Percentiles rank a stretch among this genome's conserved stretches.
phyloP scores from a whole-genome alignment of 1,140 invertebrate genomes.

The Papilio glaucus region DNA sequence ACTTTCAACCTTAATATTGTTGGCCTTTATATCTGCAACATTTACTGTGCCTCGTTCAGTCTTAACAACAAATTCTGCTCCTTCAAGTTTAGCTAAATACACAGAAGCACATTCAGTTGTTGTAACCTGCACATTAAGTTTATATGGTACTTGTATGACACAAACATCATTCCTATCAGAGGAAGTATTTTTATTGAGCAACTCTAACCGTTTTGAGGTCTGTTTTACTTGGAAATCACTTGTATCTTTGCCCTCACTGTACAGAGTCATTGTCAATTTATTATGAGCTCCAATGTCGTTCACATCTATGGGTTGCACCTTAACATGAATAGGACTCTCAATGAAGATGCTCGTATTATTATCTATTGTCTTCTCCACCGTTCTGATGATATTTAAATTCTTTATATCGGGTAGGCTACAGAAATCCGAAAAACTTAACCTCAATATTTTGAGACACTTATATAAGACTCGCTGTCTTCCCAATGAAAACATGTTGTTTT shows the following conservation, averaged over 20 bases:
- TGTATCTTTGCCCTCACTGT: constrained; percentile 72
- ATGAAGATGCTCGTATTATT: constrained; percentile 79
- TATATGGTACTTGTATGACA: constrained; percentile 77
- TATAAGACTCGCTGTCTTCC: constrained; percentile 66
- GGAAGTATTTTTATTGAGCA: constrained; percentile 73
- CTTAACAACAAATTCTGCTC: constrained; percentile 76
- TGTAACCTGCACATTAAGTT: constrained; percentile 77
- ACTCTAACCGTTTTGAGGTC: constrained; percentile 76
- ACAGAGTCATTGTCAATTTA: constrained; percentile 77
- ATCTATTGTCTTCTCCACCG: constrained; percentile 81
- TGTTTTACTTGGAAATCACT: constrained; percentile 80
- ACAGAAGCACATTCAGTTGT: constrained; percentile 76
- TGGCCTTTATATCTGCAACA: constrained; percentile 70
- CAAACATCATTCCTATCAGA: constrained; percentile 76
- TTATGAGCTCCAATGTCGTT: constrained; percentile 75
- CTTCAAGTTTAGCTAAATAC: constrained; percentile 71
- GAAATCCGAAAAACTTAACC: constrained; percentile 76
- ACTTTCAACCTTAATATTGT: constrained; percentile 76
- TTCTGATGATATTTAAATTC: constrained; percentile 76
- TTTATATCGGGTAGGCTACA: constrained; percentile 75
- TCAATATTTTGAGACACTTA: constrained; percentile 80
- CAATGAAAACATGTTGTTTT: constrained; percentile 57
- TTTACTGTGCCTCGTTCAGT: constrained; percentile 73
- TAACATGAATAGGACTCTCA: constrained; percentile 81
- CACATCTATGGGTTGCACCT: constrained; percentile 76